Evolutionary conservation across 2,888 invertebrate species (phyloP).

Genomic region (Orgyia antiqua): DNA sequence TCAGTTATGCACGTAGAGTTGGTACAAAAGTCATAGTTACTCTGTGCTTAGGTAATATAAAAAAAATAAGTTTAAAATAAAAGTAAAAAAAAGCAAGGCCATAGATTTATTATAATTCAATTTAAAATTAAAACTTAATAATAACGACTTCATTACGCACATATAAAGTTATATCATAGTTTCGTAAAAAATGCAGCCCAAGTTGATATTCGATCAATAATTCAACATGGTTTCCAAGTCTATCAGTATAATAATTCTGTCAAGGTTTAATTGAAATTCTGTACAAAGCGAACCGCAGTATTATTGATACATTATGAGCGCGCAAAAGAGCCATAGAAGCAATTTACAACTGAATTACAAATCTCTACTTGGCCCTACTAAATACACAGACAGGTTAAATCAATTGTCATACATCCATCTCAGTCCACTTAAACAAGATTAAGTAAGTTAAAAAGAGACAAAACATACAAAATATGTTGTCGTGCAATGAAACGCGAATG

Average conservation of each 20-base stretch:
- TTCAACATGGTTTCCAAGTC: conserved; percentile 56
- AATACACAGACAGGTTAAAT: conserved; percentile 72
- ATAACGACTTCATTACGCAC: conserved; percentile 25
- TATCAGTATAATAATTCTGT: conserved; percentile 76
- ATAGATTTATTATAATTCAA: too few species aligned
- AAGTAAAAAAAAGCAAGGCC: too few species aligned
- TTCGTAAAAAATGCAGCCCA: conserved; percentile 21
- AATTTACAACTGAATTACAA: conserved; percentile 77
- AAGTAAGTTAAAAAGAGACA: conserved; percentile 29
- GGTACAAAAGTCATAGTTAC: too few species aligned
- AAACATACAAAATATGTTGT: conserved; percentile 32
- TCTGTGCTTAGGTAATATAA: too few species aligned
- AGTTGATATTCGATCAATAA: conserved; percentile 45
- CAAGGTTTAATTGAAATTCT: conserved; percentile 74
- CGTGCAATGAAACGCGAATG: conserved; percentile 42
- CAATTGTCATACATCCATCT: conserved; percentile 50
- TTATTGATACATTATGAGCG: conserved; percentile 74
- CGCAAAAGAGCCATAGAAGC: conserved; percentile 66
- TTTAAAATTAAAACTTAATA: too few species aligned
- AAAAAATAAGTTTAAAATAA: too few species aligned
- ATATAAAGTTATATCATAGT: conserved; percentile 21
- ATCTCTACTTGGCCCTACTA: conserved; percentile 65
- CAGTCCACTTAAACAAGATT: conserved; percentile 17
- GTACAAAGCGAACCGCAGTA: conserved; percentile 53
- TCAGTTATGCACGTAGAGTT: too few species aligned